Evolutionary conservation across 92 coral and sea anemone species (phyloP).

Genomic region (Zoanthus gigantus): DNA sequence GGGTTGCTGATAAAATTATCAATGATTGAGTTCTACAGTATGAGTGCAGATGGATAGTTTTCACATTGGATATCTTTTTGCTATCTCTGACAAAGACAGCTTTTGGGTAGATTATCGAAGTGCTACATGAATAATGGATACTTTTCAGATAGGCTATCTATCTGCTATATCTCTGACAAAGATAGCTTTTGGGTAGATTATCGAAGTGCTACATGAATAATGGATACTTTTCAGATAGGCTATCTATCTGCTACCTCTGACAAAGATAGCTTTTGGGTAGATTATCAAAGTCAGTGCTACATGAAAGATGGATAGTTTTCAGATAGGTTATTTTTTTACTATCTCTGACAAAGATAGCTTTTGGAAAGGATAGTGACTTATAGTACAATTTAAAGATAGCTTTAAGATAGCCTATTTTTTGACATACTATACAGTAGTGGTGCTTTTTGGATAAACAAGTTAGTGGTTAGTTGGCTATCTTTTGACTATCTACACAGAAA

Average conservation of each 20-base stretch:
- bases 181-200: conserved; percentile 4
- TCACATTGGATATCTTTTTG: conserved; percentile 9
- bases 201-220: neutral
- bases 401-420: neutral
- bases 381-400: no score
- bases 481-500: conserved; percentile 28
- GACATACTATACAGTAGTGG: neutral
- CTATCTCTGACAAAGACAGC: neutral
- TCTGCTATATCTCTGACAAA: neutral
- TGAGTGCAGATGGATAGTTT: neutral
- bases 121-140: neutral
- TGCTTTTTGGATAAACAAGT: neutral
- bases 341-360: no score
- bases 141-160: neutral
- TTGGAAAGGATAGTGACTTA: no score
- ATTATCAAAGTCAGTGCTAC: neutral
- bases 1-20: neutral
- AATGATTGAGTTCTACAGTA: neutral
- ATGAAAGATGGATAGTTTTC: neutral
- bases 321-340: neutral
- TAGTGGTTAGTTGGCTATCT: conserved; percentile 40
- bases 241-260: neutral
- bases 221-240: neutral
- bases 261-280: neutral
- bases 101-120: neutral